Base-by-base conservation (phyloP, 1,140 invertebrate species). In the Drosophila repletoides region DNA sequence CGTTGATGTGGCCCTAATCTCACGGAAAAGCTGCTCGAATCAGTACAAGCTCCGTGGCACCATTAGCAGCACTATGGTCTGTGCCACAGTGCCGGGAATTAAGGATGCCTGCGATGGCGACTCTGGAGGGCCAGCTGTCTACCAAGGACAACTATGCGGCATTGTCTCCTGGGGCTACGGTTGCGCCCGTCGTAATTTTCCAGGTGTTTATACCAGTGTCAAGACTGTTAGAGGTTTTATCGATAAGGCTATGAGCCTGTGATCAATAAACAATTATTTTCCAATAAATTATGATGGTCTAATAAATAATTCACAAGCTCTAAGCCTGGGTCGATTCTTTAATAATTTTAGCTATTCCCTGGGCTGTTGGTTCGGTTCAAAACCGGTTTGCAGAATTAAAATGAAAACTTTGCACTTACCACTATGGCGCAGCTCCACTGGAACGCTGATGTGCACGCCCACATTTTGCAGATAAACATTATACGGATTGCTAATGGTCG, bases 121-220 rank as follows among this genome's bases (percentile, higher is more conserved):
- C 72, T 92, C 91, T 0, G 94, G 94, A 5, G 93, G 93, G 7
- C 93, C 94, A 3, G 76, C 94, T 0, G 87, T 93, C 5, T 92
- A 92, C 68, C 89, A 92, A 29, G 87, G 88, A 1, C 87, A 92
- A 36, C 83, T 91, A 7, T 91, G 91, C 15, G 93, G 93, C 0
- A 91, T 94, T 5, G 92, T 92, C 45, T 93, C 93, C 0, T 93
- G 91, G 91, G 88, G 90, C 0, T 89, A 92, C 1, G 92, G 93
- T 14, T 94, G 93, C 63, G 93, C 80, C 0, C 52, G 83, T 0
- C 40, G 64, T 9, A 89, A 90, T 5, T 92, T 80, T 55, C 92
- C 92, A 0, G 91, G 91, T 5, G 90, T 93, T 48, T 93, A 93
- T 76, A 93, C 92, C 1, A 81, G 90, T 36, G 90, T 93, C 1